Percentiles rank a stretch among this genome's conserved stretches.
Conservation (phyloP, 2,888 invertebrate genomes). For the Plutella xylostella region DNA sequence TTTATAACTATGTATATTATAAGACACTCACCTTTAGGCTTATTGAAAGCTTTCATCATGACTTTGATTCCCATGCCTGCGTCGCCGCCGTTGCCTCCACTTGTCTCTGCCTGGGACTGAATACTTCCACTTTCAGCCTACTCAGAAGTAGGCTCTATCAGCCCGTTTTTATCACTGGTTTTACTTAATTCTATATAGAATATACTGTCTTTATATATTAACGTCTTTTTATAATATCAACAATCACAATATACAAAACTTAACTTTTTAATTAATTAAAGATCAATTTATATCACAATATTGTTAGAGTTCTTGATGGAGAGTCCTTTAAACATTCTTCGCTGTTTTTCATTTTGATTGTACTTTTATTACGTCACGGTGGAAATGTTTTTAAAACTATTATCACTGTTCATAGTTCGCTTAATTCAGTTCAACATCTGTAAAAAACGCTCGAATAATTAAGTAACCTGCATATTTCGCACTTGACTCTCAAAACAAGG, state of each 20-base stretch:
- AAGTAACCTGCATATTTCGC: slow-evolving; percentile 31
- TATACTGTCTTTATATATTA: slow-evolving; percentile 8
- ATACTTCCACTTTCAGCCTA: background rate
- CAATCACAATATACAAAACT: slow-evolving; percentile 3
- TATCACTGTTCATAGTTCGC: slow-evolving; percentile 38
- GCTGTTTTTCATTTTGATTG: slow-evolving; percentile 63
- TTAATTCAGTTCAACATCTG: slow-evolving; percentile 33
- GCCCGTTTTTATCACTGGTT: slow-evolving; percentile 19
- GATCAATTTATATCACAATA: slow-evolving; percentile 16
- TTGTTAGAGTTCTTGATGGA: slow-evolving; percentile 7
- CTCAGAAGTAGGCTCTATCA: slow-evolving; percentile 15
- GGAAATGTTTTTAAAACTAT: slow-evolving; percentile 34
- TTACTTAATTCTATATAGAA: slow-evolving; percentile 18
- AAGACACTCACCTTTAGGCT: slow-evolving; percentile 81
- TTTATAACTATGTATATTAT: too few relatives aligned
- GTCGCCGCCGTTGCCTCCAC: slow-evolving; percentile 53
- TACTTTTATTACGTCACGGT: slow-evolving; percentile 47
- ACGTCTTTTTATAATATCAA: slow-evolving; percentile 17
- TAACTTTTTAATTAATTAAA: background rate
- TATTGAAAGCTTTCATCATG: slow-evolving; percentile 88
- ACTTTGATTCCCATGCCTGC: slow-evolving; percentile 89
- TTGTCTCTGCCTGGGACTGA: slow-evolving; percentile 27
- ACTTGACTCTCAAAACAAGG: slow-evolving; percentile 25
- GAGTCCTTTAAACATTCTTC: slow-evolving; percentile 63
- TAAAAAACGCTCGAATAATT: slow-evolving; percentile 22